Evolutionary conservation across 2,797 vertebrate species (phyloP).

Genomic region (Furcifer pardalis): DNA sequence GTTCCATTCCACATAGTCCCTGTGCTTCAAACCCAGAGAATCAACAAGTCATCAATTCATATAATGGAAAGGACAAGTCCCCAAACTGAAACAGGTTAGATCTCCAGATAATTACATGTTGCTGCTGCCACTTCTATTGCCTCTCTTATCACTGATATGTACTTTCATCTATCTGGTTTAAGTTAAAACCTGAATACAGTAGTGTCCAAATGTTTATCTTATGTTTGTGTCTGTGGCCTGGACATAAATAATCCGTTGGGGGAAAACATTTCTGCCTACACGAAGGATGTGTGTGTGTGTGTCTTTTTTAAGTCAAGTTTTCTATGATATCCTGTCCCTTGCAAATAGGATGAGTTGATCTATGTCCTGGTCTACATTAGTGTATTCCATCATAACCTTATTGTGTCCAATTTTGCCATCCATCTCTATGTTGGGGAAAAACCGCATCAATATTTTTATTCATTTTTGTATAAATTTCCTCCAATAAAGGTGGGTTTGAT

Average conservation of each 20-base stretch:
- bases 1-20: neutral
- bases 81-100: neutral
- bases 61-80: neutral
- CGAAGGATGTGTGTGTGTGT: too few species aligned
- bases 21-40: neutral
- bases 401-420: neutral
- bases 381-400: neutral
- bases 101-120: neutral
- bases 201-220: too few species aligned
- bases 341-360: neutral
- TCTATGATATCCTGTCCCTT: too few species aligned
- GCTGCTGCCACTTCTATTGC: neutral
- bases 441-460: too few species aligned
- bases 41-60: neutral
- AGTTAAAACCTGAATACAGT: too few species aligned
- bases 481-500: neutral
- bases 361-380: neutral
- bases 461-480: too few species aligned
- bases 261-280: too few species aligned
- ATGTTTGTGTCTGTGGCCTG: too few species aligned
- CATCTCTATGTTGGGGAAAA: neutral
- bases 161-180: too few species aligned
- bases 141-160: too few species aligned
- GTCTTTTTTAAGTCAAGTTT: too few species aligned
- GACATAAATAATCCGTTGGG: too few species aligned